Conservation (phyloP, 2,113 vertebrate genomes). For the Bos javanicus region DNA sequence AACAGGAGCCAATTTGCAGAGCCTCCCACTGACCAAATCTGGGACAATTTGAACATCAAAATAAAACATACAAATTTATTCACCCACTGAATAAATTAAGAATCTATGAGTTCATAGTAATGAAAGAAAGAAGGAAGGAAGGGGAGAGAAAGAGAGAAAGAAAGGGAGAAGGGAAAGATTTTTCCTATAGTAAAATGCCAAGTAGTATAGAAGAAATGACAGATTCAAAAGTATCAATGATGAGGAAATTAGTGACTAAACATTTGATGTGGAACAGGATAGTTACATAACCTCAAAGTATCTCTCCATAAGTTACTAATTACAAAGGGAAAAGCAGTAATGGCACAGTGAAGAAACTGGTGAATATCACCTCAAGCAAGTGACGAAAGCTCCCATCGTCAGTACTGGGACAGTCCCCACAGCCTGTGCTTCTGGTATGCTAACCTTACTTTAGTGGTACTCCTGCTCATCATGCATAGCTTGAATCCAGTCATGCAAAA, state of each 20-base stretch:
- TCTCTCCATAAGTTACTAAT: background rate
- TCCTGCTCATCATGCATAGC: background rate
- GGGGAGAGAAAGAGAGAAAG: background rate
- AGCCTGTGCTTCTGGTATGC: background rate
- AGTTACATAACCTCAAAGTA: background rate
- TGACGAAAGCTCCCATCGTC: background rate
- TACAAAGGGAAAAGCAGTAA: background rate
- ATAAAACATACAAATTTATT: background rate
- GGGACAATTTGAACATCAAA: background rate
- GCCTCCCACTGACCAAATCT: background rate
- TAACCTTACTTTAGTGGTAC: background rate
- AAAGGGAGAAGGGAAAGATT: background rate
- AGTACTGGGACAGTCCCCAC: background rate
- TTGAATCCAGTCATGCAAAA: background rate
- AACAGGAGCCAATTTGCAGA: background rate
- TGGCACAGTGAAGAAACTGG: background rate
- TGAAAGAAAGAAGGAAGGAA: background rate
- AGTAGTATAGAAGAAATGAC: background rate
- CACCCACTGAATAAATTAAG: background rate
- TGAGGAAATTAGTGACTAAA: background rate
- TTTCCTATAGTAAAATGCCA: background rate
- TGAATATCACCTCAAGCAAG: background rate
- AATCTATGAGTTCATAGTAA: background rate
- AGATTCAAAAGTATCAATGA: background rate
- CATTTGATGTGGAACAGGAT: background rate